Evolutionary conservation across 2,113 vertebrate species (phyloP), one percentile per base, ranked within the genome.

Genomic region (Dipodomys spectabilis): DNA sequence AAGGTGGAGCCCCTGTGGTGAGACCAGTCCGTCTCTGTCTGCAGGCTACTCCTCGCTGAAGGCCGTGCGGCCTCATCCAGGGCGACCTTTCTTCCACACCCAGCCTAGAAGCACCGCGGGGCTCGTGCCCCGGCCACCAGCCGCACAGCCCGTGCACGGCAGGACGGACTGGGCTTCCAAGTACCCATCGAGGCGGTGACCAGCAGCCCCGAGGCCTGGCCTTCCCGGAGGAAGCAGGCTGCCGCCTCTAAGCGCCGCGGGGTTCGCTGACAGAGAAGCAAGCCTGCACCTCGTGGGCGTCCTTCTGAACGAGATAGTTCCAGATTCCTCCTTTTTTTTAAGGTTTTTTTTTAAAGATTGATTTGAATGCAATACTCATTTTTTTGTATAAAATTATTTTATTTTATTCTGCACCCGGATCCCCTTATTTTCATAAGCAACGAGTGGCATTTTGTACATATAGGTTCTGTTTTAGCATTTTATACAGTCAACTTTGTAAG

Each of bases 151-250:
- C 0, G 96, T 99, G 91, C 99, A 99, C 0, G 99, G 99, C n/a
- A 98, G 99, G 25, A 98, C 98, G 9, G 99, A 99, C 98, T 99
- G 99, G 99, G 98, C 98, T 92, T 98, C 99, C 3, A 99, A 99
- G 98, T 99, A 99, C 0, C 97, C 98, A 0, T 90, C 98, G 74
- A 98, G 98, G 96, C 98, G 98, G 82, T 99, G 98, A 98, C 49
- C 5, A 13, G 23, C 11, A 2, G 77, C 30, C 23, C 23, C 11
- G 7, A 27, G 57, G 79, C 5, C 0, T 9, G 49, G 49, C 49
- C 39, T 39, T 39, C 39, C 39, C 39, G 5, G 39, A 39, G 39
- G 49, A 53, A 53, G 49, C 10, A 11, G 49, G 49, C 49, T 53
- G 49, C 49, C 12, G 8, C 12, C 49, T 53, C 49, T 53, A 0